Evolutionary conservation across 2,888 invertebrate genomes (phyloP).

Genomic region (Eutolmus rufibarbis): DNA sequence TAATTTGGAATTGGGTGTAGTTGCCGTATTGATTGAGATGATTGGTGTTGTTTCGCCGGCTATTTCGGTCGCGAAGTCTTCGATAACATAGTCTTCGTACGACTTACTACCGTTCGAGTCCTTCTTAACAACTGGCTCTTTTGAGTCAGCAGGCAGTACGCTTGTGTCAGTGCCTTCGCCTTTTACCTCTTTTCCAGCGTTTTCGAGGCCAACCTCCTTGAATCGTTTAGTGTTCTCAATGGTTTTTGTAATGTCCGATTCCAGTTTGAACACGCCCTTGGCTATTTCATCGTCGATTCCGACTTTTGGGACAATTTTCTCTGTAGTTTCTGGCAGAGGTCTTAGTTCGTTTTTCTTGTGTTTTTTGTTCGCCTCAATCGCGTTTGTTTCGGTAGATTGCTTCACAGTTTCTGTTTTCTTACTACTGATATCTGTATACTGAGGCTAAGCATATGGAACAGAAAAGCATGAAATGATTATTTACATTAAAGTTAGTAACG

Average conservation of each 20-base stretch:
- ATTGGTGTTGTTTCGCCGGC: constrained; percentile 1
- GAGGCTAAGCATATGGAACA: constrained; percentile 48
- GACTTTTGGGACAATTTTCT: background rate
- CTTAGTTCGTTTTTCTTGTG: constrained; percentile 51
- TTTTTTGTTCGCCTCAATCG: constrained; percentile 49
- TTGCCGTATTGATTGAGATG: background rate
- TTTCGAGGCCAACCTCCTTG: constrained; percentile 54
- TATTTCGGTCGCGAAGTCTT: constrained; percentile 43
- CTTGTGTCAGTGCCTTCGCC: background rate
- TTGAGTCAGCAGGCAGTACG: background rate
- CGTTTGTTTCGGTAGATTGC: constrained; percentile 47
- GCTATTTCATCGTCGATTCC: constrained; percentile 56
- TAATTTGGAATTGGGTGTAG: constrained; percentile 23
- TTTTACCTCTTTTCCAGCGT: constrained; percentile 45
- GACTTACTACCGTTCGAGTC: constrained; percentile 21
- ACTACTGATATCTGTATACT: constrained; percentile 48
- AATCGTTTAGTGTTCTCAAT: constrained; percentile 62
- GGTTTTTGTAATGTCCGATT: constrained; percentile 62
- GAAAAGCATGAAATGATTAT: constrained; percentile 45
- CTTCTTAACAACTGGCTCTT: background rate
- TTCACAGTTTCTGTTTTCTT: constrained; percentile 39
- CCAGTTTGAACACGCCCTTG: constrained; percentile 60
- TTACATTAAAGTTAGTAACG: constrained; percentile 42
- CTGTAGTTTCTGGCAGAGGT: constrained; percentile 44
- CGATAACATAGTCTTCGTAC: constrained; percentile 46